Evolutionary conservation across 2,797 vertebrate species (phyloP).

Genomic region (Cetoscarus ocellatus): DNA sequence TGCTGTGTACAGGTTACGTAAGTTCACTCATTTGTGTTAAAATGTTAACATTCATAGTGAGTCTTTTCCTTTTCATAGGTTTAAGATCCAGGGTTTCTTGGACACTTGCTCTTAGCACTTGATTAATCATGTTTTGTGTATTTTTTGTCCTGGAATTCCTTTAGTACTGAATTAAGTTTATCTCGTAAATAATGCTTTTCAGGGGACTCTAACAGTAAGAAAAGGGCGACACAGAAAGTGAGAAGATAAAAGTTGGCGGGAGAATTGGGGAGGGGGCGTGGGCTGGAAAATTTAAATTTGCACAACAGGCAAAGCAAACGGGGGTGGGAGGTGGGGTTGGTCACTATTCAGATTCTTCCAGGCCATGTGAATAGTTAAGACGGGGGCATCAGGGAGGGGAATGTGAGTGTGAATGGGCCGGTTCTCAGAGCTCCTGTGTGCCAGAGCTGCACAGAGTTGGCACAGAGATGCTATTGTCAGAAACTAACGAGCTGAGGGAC

Average conservation of each 20-base stretch:
- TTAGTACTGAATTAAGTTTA: background rate
- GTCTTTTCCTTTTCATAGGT: too few relatives aligned
- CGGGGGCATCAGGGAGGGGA: constrained; percentile 54
- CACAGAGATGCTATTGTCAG: constrained; percentile 82
- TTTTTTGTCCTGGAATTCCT: too few relatives aligned
- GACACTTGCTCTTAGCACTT: too few relatives aligned
- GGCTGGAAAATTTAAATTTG: constrained; percentile 58
- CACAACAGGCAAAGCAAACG: constrained; percentile 46
- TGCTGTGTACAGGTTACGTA: too few relatives aligned
- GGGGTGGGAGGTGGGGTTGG: constrained; percentile 32
- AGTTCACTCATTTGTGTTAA: too few relatives aligned
- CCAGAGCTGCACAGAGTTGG: constrained; percentile 67
- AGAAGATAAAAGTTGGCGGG: constrained; percentile 20
- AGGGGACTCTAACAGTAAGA: background rate
- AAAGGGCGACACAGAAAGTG: background rate
- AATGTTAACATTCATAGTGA: too few relatives aligned
- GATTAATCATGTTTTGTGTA: too few relatives aligned
- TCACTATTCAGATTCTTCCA: constrained; percentile 64
- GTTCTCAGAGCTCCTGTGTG: constrained; percentile 72
- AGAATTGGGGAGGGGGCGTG: constrained; percentile 7
- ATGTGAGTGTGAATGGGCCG: constrained; percentile 69
- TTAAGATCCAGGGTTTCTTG: too few relatives aligned
- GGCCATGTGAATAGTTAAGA: constrained; percentile 69
- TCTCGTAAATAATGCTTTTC: background rate
- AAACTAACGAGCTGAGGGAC: constrained; percentile 71